Percentiles rank a stretch among this genome's conserved stretches.
These are phyloP conservation scores for Drosophila rellima DNA, from an alignment of 2,888 invertebrate species.

Conservation along the genomic window DNA sequence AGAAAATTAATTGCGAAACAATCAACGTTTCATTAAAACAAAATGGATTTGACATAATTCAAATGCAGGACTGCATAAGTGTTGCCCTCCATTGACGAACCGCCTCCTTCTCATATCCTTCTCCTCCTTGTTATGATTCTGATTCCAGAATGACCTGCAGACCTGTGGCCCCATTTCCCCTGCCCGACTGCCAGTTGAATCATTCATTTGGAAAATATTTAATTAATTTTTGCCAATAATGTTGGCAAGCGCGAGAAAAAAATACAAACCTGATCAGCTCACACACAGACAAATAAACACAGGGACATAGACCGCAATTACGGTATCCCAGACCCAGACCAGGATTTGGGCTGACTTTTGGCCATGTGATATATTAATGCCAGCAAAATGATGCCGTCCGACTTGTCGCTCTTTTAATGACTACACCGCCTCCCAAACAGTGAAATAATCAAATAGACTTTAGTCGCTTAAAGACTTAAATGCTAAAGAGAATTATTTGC, in stretches of 20 bases:
- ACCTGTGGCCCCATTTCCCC: slow-evolving; percentile 5
- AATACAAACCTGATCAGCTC: slow-evolving; percentile 33
- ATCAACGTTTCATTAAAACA: slow-evolving; percentile 83
- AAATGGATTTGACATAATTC: slow-evolving; percentile 85
- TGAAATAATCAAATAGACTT: slow-evolving; percentile 38
- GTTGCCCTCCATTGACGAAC: slow-evolving; percentile 60
- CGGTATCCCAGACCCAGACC: slow-evolving; percentile 35
- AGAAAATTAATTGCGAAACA: slow-evolving; percentile 79
- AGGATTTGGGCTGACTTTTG: slow-evolving; percentile 59
- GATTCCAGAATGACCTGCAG: slow-evolving; percentile 30
- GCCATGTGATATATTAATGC: slow-evolving; percentile 79
- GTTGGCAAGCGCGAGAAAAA: slow-evolving; percentile 66
- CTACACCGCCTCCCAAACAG: slow-evolving; percentile 22
- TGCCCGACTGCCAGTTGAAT: slow-evolving; percentile 62
- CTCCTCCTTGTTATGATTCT: not conserved
- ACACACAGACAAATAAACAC: slow-evolving; percentile 20
- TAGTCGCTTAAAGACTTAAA: slow-evolving; percentile 18
- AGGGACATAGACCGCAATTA: slow-evolving; percentile 64
- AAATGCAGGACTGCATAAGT: slow-evolving; percentile 83
- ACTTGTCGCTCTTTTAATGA: slow-evolving; percentile 71
- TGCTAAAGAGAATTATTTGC: slow-evolving; percentile 3
- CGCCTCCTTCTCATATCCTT: not conserved
- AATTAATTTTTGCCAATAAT: slow-evolving; percentile 84
- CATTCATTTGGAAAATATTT: slow-evolving; percentile 84
- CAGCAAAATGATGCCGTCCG: slow-evolving; percentile 63